Base-by-base conservation (phyloP, 2,888 invertebrate species). In the Drosophila limbata region DNA sequence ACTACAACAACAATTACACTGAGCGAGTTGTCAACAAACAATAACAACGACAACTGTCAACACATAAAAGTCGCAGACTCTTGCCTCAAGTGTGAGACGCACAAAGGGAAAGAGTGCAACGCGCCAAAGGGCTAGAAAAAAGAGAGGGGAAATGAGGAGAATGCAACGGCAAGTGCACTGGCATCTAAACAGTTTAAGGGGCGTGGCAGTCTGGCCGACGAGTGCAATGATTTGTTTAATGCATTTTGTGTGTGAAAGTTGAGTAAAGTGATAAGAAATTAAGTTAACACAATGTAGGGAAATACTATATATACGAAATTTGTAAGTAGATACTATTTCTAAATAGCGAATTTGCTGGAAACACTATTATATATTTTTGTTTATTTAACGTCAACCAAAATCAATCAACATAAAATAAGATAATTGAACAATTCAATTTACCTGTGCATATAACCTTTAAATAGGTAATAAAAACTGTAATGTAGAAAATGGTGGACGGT, bases 1-100 rank as follows among this genome's bases (percentile, higher is more conserved):
- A 5, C 25, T 5, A 69, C 50, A 40, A 51, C 35, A 61, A 57
- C 52, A 70, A 60, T 44, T 28, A 45, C 15, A 52, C 19, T 19
- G 35, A 56, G n/a, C 52, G 33, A 56, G 63, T 67, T 78, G 78
- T 60, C 65, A 77, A 59, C 65, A 71, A 61, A 45, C 21, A 21
- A 21, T 5, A 39, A 28, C 50, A 47, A 33, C 62, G 28, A 28
- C 28, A 64, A 17, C 15, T 62, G 55, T 56, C 73, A 75, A 63
- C 74, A 62, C 1, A 59, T 45, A 67, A 78, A 61, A 65, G 59
- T 51, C 42, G 42, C 69, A 63, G 55, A 59, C 62, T 31, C 48
- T 28, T 11, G 39, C 45, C 19, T 50, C 37, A 64, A 59, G 48
- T 64, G 51, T 15, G 33, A 50, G 39, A 59, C 39, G 35, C n/a